Evolutionary conservation across 2,888 invertebrate species (phyloP), one percentile per base, ranked within the genome.

Genomic region (Dicycla oo): DNA sequence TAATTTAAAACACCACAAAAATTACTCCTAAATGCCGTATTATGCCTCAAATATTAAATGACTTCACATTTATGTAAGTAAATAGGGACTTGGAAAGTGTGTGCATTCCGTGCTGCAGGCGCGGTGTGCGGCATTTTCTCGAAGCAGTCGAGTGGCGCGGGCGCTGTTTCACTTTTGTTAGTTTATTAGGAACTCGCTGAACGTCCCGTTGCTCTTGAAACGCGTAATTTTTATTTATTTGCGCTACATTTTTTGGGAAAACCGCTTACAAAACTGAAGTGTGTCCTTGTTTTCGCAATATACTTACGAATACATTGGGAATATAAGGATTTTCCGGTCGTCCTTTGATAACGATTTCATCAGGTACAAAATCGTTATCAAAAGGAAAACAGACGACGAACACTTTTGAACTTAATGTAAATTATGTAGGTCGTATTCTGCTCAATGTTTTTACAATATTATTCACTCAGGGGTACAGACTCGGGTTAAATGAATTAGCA

Each of bases 81-180:
- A 74, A 76, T 56, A 73, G 38, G 11, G 23, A 23, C 47, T n/a
- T 45, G 64, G 20, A n/a, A 54, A 71, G 66, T 76, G 78, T 66
- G 63, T 65, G 53, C 76, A 78, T 81, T 77, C 71, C 60, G 66
- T n/a, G 56, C 3, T n/a, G 45, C 18, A 34, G 11, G 53, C 23
- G 51, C 23, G 38, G 5, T 15, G 57, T 18, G 65, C 38, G 62
- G 63, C 58, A 56, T 64, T 77, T 69, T 80, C 74, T 80, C 65
- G 43, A 62, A 62, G 57, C 80, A 70, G 62, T 68, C 56, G 75
- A 68, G 47, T 70, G 75, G 60, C 38, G 38, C 38, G 7, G 38
- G 38, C 60, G 65, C 56, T 81, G 73, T 85, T 81, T 81, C 80
- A 83, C 81, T 86, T 84, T 84, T 78, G 71, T 81, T 83, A 81